Evolutionary conservation across 1,140 invertebrate species (phyloP).

Genomic region (Leptonema lineaticorne): DNA sequence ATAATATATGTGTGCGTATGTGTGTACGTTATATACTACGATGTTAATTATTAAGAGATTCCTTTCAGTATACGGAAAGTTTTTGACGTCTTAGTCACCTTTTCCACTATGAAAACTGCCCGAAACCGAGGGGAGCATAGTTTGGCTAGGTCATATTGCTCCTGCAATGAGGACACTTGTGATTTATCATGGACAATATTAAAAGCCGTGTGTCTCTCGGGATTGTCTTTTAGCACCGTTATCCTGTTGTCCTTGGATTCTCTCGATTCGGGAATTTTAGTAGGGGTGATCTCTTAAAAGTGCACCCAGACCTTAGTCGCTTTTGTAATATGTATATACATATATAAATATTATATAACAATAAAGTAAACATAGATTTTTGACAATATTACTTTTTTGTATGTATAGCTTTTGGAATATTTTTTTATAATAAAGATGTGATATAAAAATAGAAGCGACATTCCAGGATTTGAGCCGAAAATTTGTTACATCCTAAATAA

Average conservation of each 20-base stretch:
- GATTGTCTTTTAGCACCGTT: conserved; percentile 20
- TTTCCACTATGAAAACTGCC: too few species aligned
- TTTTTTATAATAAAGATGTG: too few species aligned
- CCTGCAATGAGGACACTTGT: conserved; percentile 23
- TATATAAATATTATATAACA: too few species aligned
- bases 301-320: neutral
- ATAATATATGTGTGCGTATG: too few species aligned
- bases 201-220: conserved; percentile 32
- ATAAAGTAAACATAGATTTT: too few species aligned
- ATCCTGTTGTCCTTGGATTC: conserved; percentile 16
- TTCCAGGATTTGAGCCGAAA: too few species aligned
- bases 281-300: neutral
- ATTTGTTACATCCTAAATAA: too few species aligned
- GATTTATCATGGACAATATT: conserved; percentile 35
- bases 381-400: too few species aligned
- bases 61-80: neutral
- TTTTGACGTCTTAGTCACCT: neutral
- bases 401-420: too few species aligned
- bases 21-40: neutral
- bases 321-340: neutral
- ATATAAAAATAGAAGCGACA: too few species aligned
- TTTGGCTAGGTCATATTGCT: conserved; percentile 23
- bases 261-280: conserved; percentile 7
- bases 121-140: neutral
- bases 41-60: conserved; percentile 28